Percentiles rank a stretch among this genome's conserved stretches.
Evolutionary conservation across 2,888 invertebrate species (phyloP).

Genomic region (Ceriagrion tenellum): DNA sequence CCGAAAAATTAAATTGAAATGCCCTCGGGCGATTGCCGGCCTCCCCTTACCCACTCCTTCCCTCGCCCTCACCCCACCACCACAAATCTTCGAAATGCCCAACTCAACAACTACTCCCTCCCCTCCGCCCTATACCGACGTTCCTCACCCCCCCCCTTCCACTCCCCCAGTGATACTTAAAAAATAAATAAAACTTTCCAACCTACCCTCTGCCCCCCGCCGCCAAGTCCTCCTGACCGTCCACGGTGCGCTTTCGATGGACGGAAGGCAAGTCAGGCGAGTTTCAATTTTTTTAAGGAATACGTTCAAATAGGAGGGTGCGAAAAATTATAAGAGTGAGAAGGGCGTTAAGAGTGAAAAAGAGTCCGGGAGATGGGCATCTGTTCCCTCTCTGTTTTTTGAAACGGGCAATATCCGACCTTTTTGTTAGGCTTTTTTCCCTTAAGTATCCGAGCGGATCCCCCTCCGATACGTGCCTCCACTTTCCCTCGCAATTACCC

Average conservation of each 20-base stretch:
- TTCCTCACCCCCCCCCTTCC: not conserved
- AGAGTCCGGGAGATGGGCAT: not conserved
- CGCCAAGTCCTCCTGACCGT: not conserved
- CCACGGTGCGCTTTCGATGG: not conserved
- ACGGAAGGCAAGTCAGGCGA: not conserved
- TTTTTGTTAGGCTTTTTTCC: not conserved
- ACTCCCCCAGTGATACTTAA: not conserved
- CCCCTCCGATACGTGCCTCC: not conserved
- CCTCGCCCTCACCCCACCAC: not conserved
- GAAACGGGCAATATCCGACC: not conserved
- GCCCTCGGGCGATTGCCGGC: conserved; percentile 62
- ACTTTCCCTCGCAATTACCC: conserved; percentile 22
- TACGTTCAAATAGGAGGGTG: not conserved
- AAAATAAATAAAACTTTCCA: not conserved
- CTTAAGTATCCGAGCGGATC: not conserved
- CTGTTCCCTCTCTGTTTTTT: not conserved
- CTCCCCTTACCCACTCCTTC: not conserved
- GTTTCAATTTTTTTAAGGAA: not conserved
- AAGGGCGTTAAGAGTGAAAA: not conserved
- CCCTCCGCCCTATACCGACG: not conserved
- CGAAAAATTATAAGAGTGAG: not conserved
- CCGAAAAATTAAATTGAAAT: conserved; percentile 69
- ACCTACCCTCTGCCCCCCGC: not conserved
- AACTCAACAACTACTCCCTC: not conserved
- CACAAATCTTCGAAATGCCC: not conserved